These are phyloP conservation scores for Sarotherodon lohbergeri DNA, from an alignment of 2,113 vertebrate genomes.

Conservation along the genomic window DNA sequence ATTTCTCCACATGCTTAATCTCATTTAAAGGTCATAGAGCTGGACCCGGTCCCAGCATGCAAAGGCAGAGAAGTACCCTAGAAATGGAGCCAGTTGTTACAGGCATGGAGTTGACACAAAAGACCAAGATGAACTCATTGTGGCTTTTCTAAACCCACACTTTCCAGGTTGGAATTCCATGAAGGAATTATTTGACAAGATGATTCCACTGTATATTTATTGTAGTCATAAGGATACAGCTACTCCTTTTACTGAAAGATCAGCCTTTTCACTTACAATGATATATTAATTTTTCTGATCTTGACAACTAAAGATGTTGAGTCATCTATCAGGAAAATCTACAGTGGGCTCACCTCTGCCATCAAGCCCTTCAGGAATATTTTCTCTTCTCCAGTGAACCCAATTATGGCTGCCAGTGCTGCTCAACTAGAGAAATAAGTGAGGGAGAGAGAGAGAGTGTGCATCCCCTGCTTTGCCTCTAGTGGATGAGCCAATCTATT, in stretches of 20 bases:
- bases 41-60: background rate
- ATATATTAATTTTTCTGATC: background rate
- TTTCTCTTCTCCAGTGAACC: conserved; percentile 27
- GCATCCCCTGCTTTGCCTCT: background rate
- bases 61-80: background rate
- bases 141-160: conserved; percentile 10
- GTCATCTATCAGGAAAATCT: conserved; percentile 13
- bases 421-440: conserved; percentile 3
- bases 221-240: background rate
- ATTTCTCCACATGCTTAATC: conserved; percentile 13
- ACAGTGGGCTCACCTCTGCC: background rate
- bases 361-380: conserved; percentile 26
- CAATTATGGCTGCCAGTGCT: conserved; percentile 31
- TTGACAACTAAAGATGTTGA: conserved; percentile 20
- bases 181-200: background rate
- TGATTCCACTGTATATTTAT: background rate
- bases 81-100: background rate
- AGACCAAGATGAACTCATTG: background rate
- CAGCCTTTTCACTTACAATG: conserved; percentile 10
- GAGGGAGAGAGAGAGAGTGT: background rate
- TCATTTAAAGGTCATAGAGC: background rate
- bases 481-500: conserved; percentile 23
- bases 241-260: background rate
- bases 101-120: background rate
- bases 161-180: background rate